Conservation (phyloP, 2,797 vertebrate genomes). For the Alcedo quadribrachys region DNA sequence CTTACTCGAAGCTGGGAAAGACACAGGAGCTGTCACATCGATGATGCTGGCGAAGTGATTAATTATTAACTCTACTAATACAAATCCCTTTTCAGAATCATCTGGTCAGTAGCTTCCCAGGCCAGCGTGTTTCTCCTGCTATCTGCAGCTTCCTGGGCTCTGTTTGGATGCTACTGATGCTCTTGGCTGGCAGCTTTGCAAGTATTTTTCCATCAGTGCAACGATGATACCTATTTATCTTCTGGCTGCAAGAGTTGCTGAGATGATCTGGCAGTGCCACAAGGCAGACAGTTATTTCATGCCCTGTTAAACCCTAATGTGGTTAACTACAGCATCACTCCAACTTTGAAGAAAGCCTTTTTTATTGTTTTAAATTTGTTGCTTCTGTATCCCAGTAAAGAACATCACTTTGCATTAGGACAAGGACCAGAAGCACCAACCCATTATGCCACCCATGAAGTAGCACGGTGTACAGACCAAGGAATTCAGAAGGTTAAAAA, state of each 20-base stretch:
- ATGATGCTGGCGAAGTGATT: not conserved
- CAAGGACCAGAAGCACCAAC: not conserved
- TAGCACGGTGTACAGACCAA: fast-evolving
- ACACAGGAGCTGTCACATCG: not conserved
- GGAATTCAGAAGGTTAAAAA: not conserved
- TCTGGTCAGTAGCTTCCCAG: not conserved
- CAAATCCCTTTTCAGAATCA: not conserved
- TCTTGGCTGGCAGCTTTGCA: slow-evolving; percentile 30
- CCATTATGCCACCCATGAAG: fast-evolving
- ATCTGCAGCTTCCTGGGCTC: slow-evolving; percentile 21
- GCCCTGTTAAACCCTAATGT: slow-evolving; percentile 95
- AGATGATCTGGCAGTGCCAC: slow-evolving; percentile 87
- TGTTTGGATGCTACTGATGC: slow-evolving; percentile 19
- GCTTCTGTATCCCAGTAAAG: slow-evolving; percentile 47
- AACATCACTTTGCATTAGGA: slow-evolving; percentile 42
- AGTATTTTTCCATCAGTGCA: slow-evolving; percentile 61
- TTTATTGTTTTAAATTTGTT: slow-evolving; percentile 59
- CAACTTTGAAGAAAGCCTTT: slow-evolving; percentile 80
- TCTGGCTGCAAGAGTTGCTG: slow-evolving; percentile 83
- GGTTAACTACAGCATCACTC: slow-evolving; percentile 86
- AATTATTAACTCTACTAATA: not conserved
- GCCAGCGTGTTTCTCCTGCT: not conserved
- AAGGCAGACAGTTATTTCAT: slow-evolving; percentile 94
- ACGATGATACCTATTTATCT: slow-evolving; percentile 86
- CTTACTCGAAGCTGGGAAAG: not conserved